Conservation (phyloP, 1,140 invertebrate species). For the Popillia japonica region DNA sequence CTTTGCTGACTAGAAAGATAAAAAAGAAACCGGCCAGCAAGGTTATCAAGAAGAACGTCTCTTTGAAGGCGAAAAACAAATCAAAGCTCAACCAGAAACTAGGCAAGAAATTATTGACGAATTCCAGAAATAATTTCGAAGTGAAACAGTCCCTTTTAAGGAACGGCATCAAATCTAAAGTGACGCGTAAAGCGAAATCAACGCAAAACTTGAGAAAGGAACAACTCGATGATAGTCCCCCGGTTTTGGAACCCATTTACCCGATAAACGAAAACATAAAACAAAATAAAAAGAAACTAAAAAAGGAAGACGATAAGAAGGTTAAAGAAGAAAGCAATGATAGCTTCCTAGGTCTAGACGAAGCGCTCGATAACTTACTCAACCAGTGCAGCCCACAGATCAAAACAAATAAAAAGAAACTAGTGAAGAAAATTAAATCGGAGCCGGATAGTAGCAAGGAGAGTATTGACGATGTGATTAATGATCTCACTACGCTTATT, state of each 20-base stretch:
- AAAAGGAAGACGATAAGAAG: conserved; percentile 39
- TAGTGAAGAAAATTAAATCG: conserved; percentile 44
- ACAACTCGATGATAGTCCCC: conserved; percentile 47
- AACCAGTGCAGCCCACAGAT: conserved; percentile 36
- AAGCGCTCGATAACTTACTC: conserved; percentile 38
- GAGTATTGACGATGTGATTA: conserved; percentile 55
- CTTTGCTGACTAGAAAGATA: conserved; percentile 46
- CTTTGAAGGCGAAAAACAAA: conserved; percentile 53
- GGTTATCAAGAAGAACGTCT: conserved; percentile 45
- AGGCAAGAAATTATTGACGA: conserved; percentile 51
- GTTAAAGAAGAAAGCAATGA: conserved; percentile 40
- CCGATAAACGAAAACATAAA: conserved; percentile 48
- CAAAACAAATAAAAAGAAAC: conserved; percentile 36
- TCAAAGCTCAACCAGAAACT: conserved; percentile 52
- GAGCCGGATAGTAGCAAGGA: conserved; percentile 37
- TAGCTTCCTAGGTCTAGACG: conserved; percentile 36
- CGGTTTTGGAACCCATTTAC: conserved; percentile 53
- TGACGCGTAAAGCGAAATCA: conserved; percentile 15
- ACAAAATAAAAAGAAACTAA: conserved; percentile 44
- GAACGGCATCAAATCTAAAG: conserved; percentile 50
- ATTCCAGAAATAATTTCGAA: conserved; percentile 51
- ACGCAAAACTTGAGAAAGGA: conserved; percentile 40
- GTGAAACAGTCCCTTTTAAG: conserved; percentile 54
- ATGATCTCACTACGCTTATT: conserved; percentile 51
- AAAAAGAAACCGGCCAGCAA: conserved; percentile 47